Percentiles rank a stretch among this genome's conserved stretches.
phyloP scores from a whole-genome alignment of 2,113 vertebrate species.

The Pluvianellus socialis region DNA sequence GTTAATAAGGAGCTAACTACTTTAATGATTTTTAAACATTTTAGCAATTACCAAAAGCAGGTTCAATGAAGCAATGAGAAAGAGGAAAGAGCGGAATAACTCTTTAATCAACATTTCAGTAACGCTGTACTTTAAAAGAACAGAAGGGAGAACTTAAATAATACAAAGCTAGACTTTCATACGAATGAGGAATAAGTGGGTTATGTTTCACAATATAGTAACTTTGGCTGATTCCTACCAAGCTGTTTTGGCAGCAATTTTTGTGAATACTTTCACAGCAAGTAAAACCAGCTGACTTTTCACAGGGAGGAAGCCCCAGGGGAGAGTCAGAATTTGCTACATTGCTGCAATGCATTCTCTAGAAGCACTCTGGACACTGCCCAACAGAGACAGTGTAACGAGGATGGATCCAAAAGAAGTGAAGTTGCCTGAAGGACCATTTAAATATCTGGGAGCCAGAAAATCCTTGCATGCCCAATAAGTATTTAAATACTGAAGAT shows the following conservation, averaged over 20 bases:
- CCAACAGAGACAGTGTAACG: neutral
- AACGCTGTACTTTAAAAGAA: neutral
- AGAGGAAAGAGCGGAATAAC: neutral
- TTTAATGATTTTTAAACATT: neutral
- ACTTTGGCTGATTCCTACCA: neutral
- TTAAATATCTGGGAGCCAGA: neutral
- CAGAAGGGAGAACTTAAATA: neutral
- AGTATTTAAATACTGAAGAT: neutral
- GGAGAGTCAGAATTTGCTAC: neutral
- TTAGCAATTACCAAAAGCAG: neutral
- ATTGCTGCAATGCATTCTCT: neutral
- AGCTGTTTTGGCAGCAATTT: neutral
- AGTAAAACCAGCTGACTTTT: neutral
- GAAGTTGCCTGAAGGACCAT: neutral
- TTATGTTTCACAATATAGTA: neutral
- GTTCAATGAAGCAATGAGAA: neutral
- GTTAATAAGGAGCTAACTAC: neutral
- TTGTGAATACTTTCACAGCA: neutral
- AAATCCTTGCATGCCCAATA: neutral
- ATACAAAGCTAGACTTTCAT: neutral
- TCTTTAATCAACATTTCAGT: neutral
- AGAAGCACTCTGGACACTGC: neutral
- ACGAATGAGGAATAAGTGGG: neutral
- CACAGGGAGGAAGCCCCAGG: fast-evolving
- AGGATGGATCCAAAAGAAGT: neutral